phyloP scores from a whole-genome alignment of 2,113 vertebrate genomes.

The Calidris pugnax region DNA sequence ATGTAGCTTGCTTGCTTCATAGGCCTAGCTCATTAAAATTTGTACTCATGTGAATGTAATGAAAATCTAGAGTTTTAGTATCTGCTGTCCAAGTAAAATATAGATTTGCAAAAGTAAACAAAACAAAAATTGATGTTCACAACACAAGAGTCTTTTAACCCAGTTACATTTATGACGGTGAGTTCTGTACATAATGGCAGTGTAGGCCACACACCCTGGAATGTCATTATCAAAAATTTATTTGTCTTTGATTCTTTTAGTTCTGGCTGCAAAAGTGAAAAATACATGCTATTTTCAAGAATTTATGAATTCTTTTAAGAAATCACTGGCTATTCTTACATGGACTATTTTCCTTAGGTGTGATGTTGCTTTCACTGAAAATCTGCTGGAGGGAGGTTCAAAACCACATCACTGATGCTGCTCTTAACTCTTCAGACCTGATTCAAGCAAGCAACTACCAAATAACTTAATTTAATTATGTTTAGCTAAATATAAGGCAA shows the following conservation, averaged over 20 bases:
- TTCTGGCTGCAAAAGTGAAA: not conserved
- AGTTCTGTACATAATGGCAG: not conserved
- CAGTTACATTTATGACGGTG: not conserved
- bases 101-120: not conserved
- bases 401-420: not conserved
- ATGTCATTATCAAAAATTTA: not conserved
- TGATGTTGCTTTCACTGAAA: not conserved
- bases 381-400: not conserved
- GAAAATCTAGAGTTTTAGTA: not conserved
- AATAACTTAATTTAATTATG: not conserved
- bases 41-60: not conserved
- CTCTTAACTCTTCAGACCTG: not conserved
- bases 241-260: not conserved
- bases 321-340: not conserved
- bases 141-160: not conserved
- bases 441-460: not conserved
- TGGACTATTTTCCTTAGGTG: not conserved
- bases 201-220: not conserved
- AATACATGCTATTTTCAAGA: not conserved
- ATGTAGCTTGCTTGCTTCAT: not conserved
- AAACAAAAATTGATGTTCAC: not conserved
- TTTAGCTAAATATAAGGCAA: not conserved
- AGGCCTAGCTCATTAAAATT: not conserved
- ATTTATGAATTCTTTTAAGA: not conserved
- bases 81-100: not conserved